Base-by-base conservation (phyloP, 2,113 vertebrate genomes). In the Nansenia antarctica region DNA sequence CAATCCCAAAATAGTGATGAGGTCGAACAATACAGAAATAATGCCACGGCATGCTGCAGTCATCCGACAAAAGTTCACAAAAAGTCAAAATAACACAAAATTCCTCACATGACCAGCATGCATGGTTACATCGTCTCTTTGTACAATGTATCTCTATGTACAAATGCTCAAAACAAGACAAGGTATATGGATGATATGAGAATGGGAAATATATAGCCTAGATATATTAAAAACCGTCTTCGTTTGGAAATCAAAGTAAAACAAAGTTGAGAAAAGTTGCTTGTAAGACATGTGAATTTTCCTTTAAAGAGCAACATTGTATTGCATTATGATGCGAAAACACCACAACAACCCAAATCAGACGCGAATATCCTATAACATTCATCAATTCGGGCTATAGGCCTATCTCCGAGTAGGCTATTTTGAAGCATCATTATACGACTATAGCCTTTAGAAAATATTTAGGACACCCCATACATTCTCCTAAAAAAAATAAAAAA, bases 21-120 rank as follows among this genome's bases (percentile, higher is more conserved):
- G 81, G 88, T 82, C 91, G 89, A 90, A 91, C 90, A 77, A 94
- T 90, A 92, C 90, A 92, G 91, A 88, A 94, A 90, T 91, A 90
- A 90, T 91, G 90, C 88, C 90, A 94, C 93, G 92, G 86, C 92
- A 92, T 93, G 91, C 90, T 86, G 91, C 70, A 89, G 87, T 92
- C 88, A 61, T 93, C 90, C 87, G 75, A 91, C 35, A 85, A 92
- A 81, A 77, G 89, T 94, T 93, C 90, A 93, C 93, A 92, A 85
- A 89, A 93, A 91, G 90, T 86, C 83, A 86, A 79, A 84, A 82
- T 31, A 61, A 47, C 39, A 80, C 59, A 68, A 64, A 82, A 75
- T 79, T 45, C 94, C 92, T 0, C 89, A 92, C 95, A 97, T 94
- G 96, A 93, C 95, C 95, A 96, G 95, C 96, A 97, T 95, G 95